Percentiles rank a stretch among this genome's conserved stretches.
These are phyloP conservation scores for Chrysolina haemoptera DNA, from an alignment of 2,888 invertebrate genomes.

Conservation along the genomic window DNA sequence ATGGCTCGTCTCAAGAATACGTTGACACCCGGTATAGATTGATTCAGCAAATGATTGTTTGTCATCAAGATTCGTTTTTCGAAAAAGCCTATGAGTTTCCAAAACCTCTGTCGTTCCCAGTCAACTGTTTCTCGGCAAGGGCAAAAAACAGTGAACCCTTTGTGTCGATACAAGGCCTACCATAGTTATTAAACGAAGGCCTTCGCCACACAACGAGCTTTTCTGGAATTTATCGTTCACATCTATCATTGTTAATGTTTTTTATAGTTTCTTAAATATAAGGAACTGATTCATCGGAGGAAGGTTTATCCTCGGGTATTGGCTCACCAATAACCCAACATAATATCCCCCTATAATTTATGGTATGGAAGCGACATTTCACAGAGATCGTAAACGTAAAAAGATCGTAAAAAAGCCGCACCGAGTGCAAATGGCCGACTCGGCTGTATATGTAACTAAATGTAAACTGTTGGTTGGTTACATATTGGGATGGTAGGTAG, in stretches of 20 bases:
- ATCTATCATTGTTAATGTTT: constrained; percentile 29
- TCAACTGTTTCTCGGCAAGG: not conserved
- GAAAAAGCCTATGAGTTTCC: no score
- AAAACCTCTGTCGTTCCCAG: no score
- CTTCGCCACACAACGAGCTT: constrained; percentile 25
- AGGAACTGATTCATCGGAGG: constrained; percentile 21
- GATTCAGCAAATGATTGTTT: no score
- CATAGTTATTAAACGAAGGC: not conserved
- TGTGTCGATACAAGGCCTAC: not conserved
- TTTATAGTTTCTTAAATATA: constrained; percentile 27
- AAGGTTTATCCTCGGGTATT: constrained; percentile 27
- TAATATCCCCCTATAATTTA: constrained; percentile 25
- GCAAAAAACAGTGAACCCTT: constrained; percentile 12
- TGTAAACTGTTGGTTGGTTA: constrained; percentile 6
- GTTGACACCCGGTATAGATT: no score
- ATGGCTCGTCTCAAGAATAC: no score
- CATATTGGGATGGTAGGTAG: not conserved
- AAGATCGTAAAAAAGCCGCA: constrained; percentile 26
- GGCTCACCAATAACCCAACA: constrained; percentile 22
- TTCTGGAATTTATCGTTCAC: constrained; percentile 20
- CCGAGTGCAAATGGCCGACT: constrained; percentile 26
- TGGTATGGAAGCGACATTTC: constrained; percentile 28
- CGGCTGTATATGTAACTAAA: constrained; percentile 11
- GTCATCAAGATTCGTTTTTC: no score
- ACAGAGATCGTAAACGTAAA: constrained; percentile 29